Evolutionary conservation across 1,140 invertebrate genomes (phyloP), one percentile per base, ranked within the genome.

Genomic region (Druon quercuslanigerum): DNA sequence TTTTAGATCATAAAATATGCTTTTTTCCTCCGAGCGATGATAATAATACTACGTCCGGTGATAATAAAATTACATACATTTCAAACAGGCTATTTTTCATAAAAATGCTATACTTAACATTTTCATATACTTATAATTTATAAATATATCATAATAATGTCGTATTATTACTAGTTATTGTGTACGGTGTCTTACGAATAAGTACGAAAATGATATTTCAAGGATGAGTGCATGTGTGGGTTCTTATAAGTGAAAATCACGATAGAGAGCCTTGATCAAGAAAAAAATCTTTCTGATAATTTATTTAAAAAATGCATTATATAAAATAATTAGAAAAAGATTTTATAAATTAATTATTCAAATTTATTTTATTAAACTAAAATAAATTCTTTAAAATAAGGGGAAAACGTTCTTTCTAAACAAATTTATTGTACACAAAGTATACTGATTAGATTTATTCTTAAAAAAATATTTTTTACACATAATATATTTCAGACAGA

Each of bases 101-200:
- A 86, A 86, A 86, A 86, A 86, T 85, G 79, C 81, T 86, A 85
- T 84, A 81, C 76, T 84, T 82, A 79, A 83, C 82, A 85, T 82
- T 79, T 83, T 82, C 74, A 83, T 83, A 81, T 78, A 75, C 77
- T 71, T 76, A 78, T 74, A 79, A 82, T 83, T 75, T 81, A 86
- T 85, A 83, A 85, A 84, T 79, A 83, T 86, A 82, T 82, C 79
- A 79, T 81, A 84, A 83, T 83, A 83, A 83, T 81, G 79, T 78
- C 81, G 78, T 82, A 78, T 85, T 86, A 86, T 85, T 80, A 73
- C 84, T 86, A 86, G 75, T 86, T 86, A 86, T 86, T 86, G 85
- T 86, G 80, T 85, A 84, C 81, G 83, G 81, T 78, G 72, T 84
- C 78, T 86, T 85, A 83, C 60, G 51, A 71, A 75, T 84, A 78